Conservation (phyloP, 2,113 vertebrate genomes). For the Atractosteus spatula region DNA sequence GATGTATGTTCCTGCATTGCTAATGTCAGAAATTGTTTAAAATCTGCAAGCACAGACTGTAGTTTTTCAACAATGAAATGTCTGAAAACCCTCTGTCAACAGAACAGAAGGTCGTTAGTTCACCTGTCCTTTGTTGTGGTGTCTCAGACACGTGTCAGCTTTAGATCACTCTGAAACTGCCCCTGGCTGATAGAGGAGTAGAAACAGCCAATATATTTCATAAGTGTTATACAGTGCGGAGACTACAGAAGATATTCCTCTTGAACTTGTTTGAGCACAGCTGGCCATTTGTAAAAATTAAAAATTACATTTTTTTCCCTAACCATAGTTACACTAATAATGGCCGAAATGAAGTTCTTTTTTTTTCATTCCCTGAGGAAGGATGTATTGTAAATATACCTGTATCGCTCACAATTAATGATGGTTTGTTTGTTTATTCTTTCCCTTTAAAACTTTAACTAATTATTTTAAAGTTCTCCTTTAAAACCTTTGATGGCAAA, state of each 20-base stretch:
- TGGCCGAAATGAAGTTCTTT: too few relatives aligned
- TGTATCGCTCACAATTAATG: conserved; percentile 22
- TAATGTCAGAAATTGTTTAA: background rate
- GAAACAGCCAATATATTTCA: conserved; percentile 43
- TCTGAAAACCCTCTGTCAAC: background rate
- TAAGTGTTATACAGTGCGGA: conserved; percentile 38
- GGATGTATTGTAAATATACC: conserved; percentile 31
- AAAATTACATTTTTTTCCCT: conserved; percentile 45
- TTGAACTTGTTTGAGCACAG: conserved; percentile 41
- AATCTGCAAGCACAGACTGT: conserved; percentile 32
- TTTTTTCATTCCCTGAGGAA: too few relatives aligned
- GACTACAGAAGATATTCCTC: conserved; percentile 35
- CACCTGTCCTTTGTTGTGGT: conserved; percentile 47
- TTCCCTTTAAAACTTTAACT: background rate
- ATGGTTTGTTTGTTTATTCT: conserved; percentile 36
- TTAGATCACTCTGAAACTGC: conserved; percentile 4
- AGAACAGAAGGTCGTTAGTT: background rate
- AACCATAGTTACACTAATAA: conserved; percentile 20
- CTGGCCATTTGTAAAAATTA: conserved; percentile 43
- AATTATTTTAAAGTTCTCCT: too few relatives aligned
- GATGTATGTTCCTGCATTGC: too few relatives aligned
- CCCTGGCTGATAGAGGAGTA: conserved; percentile 28
- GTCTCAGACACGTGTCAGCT: conserved; percentile 48
- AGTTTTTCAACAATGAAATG: conserved; percentile 43
- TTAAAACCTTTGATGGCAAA: too few relatives aligned